Evolutionary conservation across 2,888 invertebrate genomes (phyloP).

Genomic region (Tiphia femorata): DNA sequence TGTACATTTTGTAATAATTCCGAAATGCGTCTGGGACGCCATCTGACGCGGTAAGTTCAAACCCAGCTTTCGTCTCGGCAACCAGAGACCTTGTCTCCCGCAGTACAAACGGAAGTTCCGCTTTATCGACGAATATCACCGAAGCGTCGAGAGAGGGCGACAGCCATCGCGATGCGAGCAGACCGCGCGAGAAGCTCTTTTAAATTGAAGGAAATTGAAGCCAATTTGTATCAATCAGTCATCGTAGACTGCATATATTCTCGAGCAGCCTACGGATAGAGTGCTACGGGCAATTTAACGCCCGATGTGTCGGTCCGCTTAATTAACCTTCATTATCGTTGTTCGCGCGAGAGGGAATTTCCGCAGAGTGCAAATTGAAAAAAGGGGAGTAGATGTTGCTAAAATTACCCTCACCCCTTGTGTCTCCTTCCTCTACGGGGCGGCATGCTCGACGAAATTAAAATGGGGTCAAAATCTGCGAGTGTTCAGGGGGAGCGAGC

Average conservation of each 20-base stretch:
- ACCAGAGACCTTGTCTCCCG: too few species aligned
- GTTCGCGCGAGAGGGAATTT: constrained; percentile 21
- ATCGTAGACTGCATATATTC: constrained; percentile 33
- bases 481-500: too few species aligned
- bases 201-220: constrained; percentile 54
- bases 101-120: too few species aligned
- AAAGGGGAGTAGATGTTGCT: too few species aligned
- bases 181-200: too few species aligned
- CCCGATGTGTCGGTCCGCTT: constrained; percentile 37
- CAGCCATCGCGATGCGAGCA: neutral
- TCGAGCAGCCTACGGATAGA: constrained; percentile 24
- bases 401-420: too few species aligned
- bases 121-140: neutral
- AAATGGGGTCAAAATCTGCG: too few species aligned
- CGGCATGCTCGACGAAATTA: neutral
- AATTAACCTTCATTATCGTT: constrained; percentile 48
- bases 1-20: too few species aligned
- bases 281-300: constrained; percentile 43
- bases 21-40: too few species aligned
- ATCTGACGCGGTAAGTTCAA: too few species aligned
- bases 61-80: too few species aligned
- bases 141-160: too few species aligned
- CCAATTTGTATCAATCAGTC: constrained; percentile 57
- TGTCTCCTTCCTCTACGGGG: neutral
- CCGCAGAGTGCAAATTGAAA: neutral